A percentile compares a stretch with the other conserved stretches of the same genome.
Conservation (phyloP, 2,113 vertebrate species). For the Catharus fuscescens region DNA sequence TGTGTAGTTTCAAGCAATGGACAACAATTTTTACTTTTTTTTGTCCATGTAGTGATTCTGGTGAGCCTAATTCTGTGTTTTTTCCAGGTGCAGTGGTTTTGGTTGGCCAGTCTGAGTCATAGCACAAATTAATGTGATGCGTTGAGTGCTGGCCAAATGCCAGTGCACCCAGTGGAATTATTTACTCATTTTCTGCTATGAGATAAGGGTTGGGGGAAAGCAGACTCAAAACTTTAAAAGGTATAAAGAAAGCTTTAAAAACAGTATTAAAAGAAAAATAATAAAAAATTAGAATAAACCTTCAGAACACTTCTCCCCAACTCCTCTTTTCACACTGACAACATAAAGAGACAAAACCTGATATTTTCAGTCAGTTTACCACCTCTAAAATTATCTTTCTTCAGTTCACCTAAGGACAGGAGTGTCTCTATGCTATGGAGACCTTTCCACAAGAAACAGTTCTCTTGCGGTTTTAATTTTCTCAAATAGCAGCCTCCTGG, state of each 20-base stretch:
- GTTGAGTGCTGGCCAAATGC: not conserved
- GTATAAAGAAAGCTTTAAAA: not conserved
- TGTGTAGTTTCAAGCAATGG: not conserved
- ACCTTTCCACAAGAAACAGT: not conserved
- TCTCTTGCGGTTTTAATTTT: not conserved
- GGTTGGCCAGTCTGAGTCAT: rapidly evolving
- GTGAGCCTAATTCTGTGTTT: not conserved
- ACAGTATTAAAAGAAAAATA: not conserved
- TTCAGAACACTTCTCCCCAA: not conserved
- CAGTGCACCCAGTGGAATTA: not conserved
- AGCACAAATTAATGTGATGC: not conserved
- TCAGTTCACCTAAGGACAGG: not conserved
- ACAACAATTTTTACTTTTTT: not conserved
- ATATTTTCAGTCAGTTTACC: not conserved
- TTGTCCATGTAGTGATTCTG: not conserved
- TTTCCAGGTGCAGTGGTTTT: not conserved
- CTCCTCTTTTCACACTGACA: not conserved
- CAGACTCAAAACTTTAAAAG: not conserved
- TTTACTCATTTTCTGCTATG: not conserved
- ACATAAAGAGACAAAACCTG: not conserved
- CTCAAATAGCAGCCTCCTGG: rapidly evolving
- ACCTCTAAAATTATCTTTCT: not conserved
- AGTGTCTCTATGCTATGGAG: not conserved
- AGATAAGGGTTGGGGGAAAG: not conserved
- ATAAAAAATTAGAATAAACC: not conserved